Conservation (phyloP, 2,888 invertebrate species). For the Caenorhabditis wallacei region DNA sequence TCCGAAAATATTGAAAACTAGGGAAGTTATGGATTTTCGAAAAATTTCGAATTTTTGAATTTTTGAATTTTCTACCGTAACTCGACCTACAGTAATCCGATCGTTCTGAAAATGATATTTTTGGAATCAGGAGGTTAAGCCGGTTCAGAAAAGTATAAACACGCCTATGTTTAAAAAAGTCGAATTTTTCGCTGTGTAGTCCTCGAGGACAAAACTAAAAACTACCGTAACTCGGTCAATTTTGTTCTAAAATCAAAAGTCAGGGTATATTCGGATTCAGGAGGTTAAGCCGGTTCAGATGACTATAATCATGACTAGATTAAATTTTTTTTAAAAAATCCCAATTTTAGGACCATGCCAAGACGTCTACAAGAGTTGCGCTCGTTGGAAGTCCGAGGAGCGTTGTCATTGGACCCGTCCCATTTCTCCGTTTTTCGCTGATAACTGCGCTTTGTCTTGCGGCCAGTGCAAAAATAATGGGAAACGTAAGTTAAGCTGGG, state of each 20-base stretch:
- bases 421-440: constrained; percentile 80
- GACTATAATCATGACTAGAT: no score
- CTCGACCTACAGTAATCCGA: background rate
- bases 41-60: background rate
- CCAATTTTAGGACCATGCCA: constrained; percentile 79
- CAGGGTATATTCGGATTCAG: no score
- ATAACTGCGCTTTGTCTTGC: constrained; percentile 81
- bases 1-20: background rate
- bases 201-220: no score
- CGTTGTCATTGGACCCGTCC: constrained; percentile 78
- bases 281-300: no score
- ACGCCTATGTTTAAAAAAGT: no score
- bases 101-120: no score
- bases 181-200: no score
- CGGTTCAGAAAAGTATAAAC: no score
- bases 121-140: no score
- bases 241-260: no score
- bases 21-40: background rate
- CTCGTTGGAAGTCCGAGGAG: constrained; percentile 79
- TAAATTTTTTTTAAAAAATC: no score
- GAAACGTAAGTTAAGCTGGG: constrained; percentile 33
- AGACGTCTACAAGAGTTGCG: constrained; percentile 80
- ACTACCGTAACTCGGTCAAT: no score
- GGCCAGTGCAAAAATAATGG: constrained; percentile 74
- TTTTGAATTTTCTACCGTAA: background rate